Conservation (phyloP, 2,888 invertebrate genomes). For the Drosophila nr. perissopoda region DNA sequence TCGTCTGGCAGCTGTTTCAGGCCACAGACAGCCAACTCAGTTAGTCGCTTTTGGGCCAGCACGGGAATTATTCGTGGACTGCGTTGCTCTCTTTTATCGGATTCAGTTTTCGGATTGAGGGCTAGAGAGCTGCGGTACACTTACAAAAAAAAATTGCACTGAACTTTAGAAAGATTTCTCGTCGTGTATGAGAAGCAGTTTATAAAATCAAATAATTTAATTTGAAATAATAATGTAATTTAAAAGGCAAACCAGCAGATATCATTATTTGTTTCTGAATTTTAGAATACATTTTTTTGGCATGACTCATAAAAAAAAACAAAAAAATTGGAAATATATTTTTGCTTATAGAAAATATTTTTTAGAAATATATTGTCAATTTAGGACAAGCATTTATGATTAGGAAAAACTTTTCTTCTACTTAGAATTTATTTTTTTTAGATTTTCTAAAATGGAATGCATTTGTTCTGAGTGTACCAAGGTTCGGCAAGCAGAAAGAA, state of each 20-base stretch:
- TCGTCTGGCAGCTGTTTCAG: slow-evolving; percentile 74
- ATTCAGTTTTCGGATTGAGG: slow-evolving; percentile 40
- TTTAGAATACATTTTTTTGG: background rate
- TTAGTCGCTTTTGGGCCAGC: slow-evolving; percentile 32
- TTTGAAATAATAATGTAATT: background rate
- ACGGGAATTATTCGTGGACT: slow-evolving; percentile 37
- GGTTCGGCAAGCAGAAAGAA: slow-evolving; percentile 57
- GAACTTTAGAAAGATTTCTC: background rate
- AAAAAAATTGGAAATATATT: background rate
- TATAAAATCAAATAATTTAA: background rate
- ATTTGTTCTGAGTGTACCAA: background rate
- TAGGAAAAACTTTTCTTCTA: too few relatives aligned
- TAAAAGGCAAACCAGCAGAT: background rate
- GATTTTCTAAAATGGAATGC: too few relatives aligned
- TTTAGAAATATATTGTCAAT: background rate
- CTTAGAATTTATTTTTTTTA: rapidly evolving
- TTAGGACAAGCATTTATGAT: background rate
- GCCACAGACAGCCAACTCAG: slow-evolving; percentile 49
- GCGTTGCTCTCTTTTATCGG: slow-evolving; percentile 64
- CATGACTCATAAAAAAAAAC: background rate
- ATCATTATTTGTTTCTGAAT: background rate
- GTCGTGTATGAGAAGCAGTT: too few relatives aligned
- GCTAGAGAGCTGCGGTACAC: background rate
- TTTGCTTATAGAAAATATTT: background rate
- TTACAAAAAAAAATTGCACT: background rate